Evolutionary conservation across 2,797 vertebrate species (phyloP).

Genomic region (Ctenosaura bakeri): DNA sequence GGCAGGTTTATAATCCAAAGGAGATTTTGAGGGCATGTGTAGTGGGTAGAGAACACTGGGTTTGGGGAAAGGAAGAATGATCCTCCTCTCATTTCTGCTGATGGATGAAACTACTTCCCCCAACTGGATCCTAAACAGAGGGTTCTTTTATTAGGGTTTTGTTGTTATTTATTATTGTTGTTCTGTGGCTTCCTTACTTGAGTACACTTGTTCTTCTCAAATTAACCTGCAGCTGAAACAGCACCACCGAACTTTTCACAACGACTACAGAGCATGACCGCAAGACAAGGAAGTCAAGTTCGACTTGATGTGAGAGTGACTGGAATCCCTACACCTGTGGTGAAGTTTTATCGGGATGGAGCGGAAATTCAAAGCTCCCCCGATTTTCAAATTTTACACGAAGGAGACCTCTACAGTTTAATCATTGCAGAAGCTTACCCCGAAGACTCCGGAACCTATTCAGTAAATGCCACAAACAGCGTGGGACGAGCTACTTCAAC

Average conservation of each 20-base stretch:
- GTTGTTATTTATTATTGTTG: not conserved
- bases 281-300: constrained; percentile 97
- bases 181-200: not conserved
- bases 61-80: too few relatives aligned
- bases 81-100: not conserved
- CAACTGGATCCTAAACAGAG: not conserved
- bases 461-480: constrained; percentile 94
- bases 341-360: constrained; percentile 98
- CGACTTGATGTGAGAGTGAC: constrained; percentile 93
- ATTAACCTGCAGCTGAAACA: constrained; percentile 86
- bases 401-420: constrained; percentile 96
- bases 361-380: constrained; percentile 98
- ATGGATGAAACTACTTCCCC: not conserved
- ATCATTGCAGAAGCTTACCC: constrained; percentile 96
- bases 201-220: not conserved
- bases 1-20: not conserved
- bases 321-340: constrained; percentile 97
- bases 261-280: constrained; percentile 95
- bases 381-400: constrained; percentile 97
- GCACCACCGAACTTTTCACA: constrained; percentile 95
- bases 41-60: too few relatives aligned
- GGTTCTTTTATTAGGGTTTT: not conserved
- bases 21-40: not conserved
- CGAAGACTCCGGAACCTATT: constrained; percentile 98
- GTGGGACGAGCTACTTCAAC: constrained; percentile 97